phyloP scores from a whole-genome alignment of 2,888 invertebrate species.

The Harpalus rubripes region DNA sequence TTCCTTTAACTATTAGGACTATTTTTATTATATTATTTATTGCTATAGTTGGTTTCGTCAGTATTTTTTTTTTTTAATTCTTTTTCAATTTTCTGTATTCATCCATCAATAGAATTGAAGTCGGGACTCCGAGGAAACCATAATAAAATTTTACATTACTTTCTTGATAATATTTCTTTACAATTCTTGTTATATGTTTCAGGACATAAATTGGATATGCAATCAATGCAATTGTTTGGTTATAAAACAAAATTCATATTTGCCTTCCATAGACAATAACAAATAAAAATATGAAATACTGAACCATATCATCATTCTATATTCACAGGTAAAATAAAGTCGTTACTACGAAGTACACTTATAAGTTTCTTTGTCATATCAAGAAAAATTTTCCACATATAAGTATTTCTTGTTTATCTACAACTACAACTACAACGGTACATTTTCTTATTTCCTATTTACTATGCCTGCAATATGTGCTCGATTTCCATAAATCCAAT shows the following conservation, averaged over 20 bases:
- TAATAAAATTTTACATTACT: too few relatives aligned
- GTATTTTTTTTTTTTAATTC: too few relatives aligned
- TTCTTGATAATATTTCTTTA: too few relatives aligned
- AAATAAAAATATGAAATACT: not conserved
- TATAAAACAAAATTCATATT: not conserved
- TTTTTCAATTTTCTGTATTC: too few relatives aligned
- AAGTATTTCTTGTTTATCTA: conserved; percentile 2
- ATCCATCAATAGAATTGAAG: too few relatives aligned
- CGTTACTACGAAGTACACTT: not conserved
- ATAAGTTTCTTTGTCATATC: not conserved
- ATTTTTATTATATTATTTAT: too few relatives aligned
- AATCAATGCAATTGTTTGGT: too few relatives aligned
- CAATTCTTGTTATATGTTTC: too few relatives aligned
- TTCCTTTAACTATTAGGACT: too few relatives aligned
- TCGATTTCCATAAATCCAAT: not conserved
- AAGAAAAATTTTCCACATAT: not conserved
- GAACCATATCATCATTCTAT: not conserved
- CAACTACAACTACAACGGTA: not conserved
- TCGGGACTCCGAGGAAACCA: too few relatives aligned
- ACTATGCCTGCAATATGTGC: not conserved
- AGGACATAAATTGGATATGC: too few relatives aligned
- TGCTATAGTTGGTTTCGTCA: too few relatives aligned
- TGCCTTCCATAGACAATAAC: not conserved
- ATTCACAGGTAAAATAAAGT: not conserved
- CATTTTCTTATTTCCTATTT: not conserved